These are phyloP conservation scores for Ifrita kowaldi DNA, from an alignment of 2,113 vertebrate species.

Conservation along the genomic window DNA sequence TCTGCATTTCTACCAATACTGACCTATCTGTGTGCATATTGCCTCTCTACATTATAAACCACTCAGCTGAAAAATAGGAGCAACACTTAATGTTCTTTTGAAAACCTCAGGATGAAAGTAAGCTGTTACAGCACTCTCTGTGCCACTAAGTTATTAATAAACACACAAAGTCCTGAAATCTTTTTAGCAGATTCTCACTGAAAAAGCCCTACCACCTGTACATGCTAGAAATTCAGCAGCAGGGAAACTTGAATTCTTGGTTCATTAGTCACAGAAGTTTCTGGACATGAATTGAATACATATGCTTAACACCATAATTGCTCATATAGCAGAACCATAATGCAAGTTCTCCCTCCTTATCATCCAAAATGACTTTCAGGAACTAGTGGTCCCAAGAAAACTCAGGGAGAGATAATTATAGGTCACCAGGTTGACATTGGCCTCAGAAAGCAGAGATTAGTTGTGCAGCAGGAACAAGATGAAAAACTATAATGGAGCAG, in stretches of 20 bases:
- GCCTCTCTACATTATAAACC: not conserved
- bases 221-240: not conserved
- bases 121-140: not conserved
- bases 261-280: not conserved
- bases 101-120: not conserved
- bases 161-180: not conserved
- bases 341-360: not conserved
- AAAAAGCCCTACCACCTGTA: not conserved
- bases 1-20: not conserved
- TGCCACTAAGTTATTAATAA: conserved; percentile 15
- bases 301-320: not conserved
- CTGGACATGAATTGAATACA: not conserved
- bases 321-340: not conserved
- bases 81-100: not conserved
- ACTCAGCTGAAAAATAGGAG: not conserved
- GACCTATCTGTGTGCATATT: not conserved
- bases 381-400: not conserved
- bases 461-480: not conserved
- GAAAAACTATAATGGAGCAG: not conserved
- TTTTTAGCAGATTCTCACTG: not conserved
- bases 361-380: not conserved
- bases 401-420: not conserved
- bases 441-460: not conserved
- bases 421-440: not conserved
- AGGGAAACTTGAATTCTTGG: not conserved